Evolutionary conservation across 2,797 vertebrate species (phyloP).

Genomic region (Hemitrygon akajei): DNA sequence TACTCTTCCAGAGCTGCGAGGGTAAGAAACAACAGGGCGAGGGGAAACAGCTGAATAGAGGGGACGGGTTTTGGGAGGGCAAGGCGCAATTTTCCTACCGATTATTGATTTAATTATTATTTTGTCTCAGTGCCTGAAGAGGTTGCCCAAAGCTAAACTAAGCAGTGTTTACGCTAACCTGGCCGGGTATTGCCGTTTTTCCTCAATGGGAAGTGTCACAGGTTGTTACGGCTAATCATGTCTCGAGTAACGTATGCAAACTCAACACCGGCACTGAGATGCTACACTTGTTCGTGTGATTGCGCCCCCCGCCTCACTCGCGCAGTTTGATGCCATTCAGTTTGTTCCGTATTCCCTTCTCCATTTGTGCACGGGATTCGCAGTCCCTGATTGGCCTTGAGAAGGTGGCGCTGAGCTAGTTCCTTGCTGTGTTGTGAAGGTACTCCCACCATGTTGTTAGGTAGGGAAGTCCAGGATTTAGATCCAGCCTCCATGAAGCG

Average conservation of each 20-base stretch:
- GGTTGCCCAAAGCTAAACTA: not conserved
- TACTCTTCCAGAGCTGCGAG: conserved; percentile 94
- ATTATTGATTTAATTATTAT: conserved; percentile 10
- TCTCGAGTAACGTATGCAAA: not conserved
- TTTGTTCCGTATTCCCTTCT: not conserved
- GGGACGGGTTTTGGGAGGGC: not conserved
- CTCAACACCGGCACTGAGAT: not conserved
- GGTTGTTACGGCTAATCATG: not conserved
- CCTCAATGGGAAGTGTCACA: conserved; percentile 16
- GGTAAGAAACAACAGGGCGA: conserved; percentile 65
- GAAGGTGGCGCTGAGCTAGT: no score
- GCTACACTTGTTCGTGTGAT: not conserved
- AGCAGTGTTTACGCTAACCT: not conserved
- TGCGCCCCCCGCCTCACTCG: not conserved
- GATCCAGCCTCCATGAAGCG: no score
- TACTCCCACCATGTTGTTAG: no score
- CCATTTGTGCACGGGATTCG: no score
- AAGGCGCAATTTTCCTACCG: not conserved
- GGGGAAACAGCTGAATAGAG: not conserved
- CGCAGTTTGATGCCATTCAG: conserved; percentile 3
- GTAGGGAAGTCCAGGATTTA: no score
- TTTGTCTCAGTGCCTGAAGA: not conserved
- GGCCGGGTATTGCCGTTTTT: not conserved
- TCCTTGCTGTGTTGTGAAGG: no score
- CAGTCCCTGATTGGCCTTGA: no score